Conservation (phyloP, 2,113 vertebrate species). For the Vimba vimba region DNA sequence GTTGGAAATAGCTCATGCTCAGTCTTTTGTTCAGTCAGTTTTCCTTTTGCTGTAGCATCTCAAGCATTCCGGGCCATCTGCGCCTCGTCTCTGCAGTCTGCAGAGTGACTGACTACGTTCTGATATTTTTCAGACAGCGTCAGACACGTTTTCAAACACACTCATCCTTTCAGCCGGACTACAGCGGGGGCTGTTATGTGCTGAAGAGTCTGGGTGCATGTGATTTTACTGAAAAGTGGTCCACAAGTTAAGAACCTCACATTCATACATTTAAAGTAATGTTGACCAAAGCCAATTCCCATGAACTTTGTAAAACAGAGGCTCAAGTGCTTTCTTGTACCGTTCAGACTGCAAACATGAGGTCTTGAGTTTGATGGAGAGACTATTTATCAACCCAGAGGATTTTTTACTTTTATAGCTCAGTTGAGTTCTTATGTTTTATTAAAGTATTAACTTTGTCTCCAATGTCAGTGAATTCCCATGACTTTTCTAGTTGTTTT, state of each 20-base stretch:
- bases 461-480: background rate
- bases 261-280: slow-evolving; percentile 10
- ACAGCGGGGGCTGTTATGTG: slow-evolving; percentile 20
- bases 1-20: slow-evolving; percentile 5
- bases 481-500: background rate
- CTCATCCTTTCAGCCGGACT: slow-evolving; percentile 29
- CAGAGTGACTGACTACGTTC: slow-evolving; percentile 40
- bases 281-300: slow-evolving; percentile 8
- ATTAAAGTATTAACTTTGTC: background rate
- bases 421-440: background rate
- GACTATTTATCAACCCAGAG: background rate
- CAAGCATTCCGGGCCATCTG: slow-evolving; percentile 34
- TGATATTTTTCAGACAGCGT: slow-evolving; percentile 38
- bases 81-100: slow-evolving; percentile 21
- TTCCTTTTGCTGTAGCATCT: slow-evolving; percentile 31
- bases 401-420: background rate
- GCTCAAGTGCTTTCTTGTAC: background rate
- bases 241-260: slow-evolving; percentile 22
- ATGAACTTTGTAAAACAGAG: slow-evolving; percentile 10
- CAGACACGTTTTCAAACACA: slow-evolving; percentile 37
- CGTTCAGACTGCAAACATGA: background rate
- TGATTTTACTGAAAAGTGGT: background rate
- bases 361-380: background rate
- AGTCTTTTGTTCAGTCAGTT: slow-evolving; percentile 23
- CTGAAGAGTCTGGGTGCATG: slow-evolving; percentile 9